Base-by-base conservation (phyloP, 1,140 invertebrate genomes). In the Oreohelix idahoensis region DNA sequence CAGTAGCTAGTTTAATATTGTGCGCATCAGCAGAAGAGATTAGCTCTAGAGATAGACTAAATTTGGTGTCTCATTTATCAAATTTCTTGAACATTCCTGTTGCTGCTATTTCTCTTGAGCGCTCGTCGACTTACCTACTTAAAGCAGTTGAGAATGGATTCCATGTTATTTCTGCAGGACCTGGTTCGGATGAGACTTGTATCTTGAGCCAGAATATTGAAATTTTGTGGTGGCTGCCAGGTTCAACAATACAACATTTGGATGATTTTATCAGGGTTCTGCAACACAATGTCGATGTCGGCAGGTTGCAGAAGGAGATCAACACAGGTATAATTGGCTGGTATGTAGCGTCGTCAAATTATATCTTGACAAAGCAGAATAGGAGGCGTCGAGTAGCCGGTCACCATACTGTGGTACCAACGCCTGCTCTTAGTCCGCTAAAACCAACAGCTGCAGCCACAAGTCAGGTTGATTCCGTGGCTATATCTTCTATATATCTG, bases 271-370 rank as follows among this genome's bases (percentile, higher is more conserved):
- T 80, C 23, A 45, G 76, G 26, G 77, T 87, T 29, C 69, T 87
- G n/a, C 82, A 87, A 51, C 84, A 86, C 51, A 87, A 87, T 58
- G 76, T 87, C 20, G 76, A 84, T 36, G 83, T 49, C 29, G 86
- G 86, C 17, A 39, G 85, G 23, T 26, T 87, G n/a, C 78, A 82
- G 32, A 70, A 78, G 58, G 83, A 84, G 69, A 35, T 83, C 35
- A 84, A 83, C 39, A 11, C 5, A 13, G 42, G 29, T 10, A 69
- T 87, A 26, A 69, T 87, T 0, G 86, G 86, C 0, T 87, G 86
- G 86, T 84, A 87, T 73, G 83, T 87, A 0, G 83, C 84, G 0
- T 83, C 84, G 5, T 77, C 83, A 2, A 76, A 79, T 17, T 79
- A 83, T 20, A 73, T 81, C 5, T 0, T 53, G 13, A 81, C 75